Conservation (phyloP, 2,888 invertebrate species). For the Spilarctia lutea region DNA sequence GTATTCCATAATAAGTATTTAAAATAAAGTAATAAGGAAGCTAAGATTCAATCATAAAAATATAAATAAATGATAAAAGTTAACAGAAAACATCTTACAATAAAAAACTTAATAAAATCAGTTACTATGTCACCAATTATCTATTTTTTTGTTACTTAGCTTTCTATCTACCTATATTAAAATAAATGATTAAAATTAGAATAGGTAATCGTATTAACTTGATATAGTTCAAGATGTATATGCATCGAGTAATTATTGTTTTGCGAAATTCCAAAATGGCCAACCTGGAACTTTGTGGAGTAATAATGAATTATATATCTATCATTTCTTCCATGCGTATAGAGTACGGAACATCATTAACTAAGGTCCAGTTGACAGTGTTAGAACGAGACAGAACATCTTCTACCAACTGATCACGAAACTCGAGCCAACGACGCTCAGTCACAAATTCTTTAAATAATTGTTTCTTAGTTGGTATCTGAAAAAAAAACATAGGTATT, state of each 20-base stretch:
- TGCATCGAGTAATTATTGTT: neutral
- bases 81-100: neutral
- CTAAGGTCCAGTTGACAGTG: constrained; percentile 84
- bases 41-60: neutral
- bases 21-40: neutral
- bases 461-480: constrained; percentile 86
- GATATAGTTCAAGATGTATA: neutral
- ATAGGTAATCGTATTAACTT: neutral
- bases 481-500: constrained; percentile 25
- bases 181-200: neutral
- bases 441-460: constrained; percentile 86
- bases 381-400: constrained; percentile 81
- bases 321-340: constrained; percentile 87
- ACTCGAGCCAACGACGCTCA: constrained; percentile 86
- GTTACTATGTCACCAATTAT: neutral
- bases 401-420: constrained; percentile 80
- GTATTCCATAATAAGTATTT: neutral
- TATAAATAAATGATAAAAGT: neutral
- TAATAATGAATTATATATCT: constrained; percentile 63
- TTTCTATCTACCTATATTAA: neutral
- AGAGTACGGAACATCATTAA: constrained; percentile 89
- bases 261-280: neutral
- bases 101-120: neutral
- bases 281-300: neutral
- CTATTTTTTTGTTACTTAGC: neutral